A percentile compares a stretch with the other conserved stretches of the same genome.
phyloP scores from a whole-genome alignment of 2,888 invertebrate genomes.

The Heliconius ismenius region DNA sequence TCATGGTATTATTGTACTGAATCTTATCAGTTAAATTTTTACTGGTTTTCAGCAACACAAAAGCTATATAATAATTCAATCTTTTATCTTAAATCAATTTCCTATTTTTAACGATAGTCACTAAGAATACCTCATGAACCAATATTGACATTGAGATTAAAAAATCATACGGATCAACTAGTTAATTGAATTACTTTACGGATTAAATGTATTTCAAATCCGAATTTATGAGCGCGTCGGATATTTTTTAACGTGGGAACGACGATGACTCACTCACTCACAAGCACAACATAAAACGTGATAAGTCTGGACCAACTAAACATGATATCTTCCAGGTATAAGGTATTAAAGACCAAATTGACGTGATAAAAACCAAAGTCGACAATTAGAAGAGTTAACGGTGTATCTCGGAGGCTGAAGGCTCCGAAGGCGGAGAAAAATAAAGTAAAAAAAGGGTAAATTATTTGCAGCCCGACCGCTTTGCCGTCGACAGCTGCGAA shows the following conservation, averaged over 20 bases:
- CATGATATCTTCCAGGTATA: conserved; percentile 20
- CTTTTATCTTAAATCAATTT: neutral
- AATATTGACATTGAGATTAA: conserved; percentile 10
- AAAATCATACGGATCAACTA: conserved; percentile 25
- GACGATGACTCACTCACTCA: conserved; percentile 34
- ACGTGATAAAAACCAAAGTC: conserved; percentile 48
- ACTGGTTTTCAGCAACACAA: neutral
- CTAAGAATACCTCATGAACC: neutral
- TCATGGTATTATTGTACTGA: neutral
- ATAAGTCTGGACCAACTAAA: conserved; percentile 28
- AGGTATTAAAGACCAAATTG: conserved; percentile 33
- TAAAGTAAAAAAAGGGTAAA: conserved; percentile 56
- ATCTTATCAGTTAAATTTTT: neutral
- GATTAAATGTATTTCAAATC: conserved; percentile 39
- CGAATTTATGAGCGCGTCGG: conserved; percentile 41
- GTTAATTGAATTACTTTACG: conserved; percentile 29
- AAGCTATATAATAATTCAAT: neutral
- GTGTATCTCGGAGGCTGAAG: conserved; percentile 68
- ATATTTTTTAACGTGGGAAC: conserved; percentile 43
- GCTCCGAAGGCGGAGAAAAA: conserved; percentile 57
- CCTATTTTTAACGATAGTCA: neutral
- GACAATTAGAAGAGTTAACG: conserved; percentile 68
- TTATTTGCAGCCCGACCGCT: conserved; percentile 64
- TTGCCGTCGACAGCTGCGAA: conserved; percentile 78
- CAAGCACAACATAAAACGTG: conserved; percentile 18